A percentile compares a stretch with the other conserved stretches of the same genome.
Evolutionary conservation across 2,888 invertebrate genomes (phyloP).

Genomic region (Amiota communis): DNA sequence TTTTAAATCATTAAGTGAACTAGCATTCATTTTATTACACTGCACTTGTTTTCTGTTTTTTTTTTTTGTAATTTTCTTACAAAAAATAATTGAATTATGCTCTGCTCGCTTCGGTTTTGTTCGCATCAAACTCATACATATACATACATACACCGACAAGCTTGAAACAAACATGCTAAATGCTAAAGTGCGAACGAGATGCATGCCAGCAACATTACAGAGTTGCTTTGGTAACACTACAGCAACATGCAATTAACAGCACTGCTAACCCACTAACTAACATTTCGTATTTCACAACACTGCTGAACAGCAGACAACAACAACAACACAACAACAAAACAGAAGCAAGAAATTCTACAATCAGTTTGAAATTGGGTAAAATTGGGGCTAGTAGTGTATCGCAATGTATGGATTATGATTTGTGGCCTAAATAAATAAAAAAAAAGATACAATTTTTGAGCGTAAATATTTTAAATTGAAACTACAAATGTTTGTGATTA

Average conservation of each 20-base stretch:
- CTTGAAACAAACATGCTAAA: not conserved
- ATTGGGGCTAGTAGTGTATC: too few species aligned
- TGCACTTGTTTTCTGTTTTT: slow-evolving; percentile 5
- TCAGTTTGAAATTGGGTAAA: too few species aligned
- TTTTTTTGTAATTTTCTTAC: slow-evolving; percentile 38
- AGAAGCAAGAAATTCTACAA: too few species aligned
- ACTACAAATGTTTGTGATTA: too few species aligned
- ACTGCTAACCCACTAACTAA: not conserved
- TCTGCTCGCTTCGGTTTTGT: slow-evolving; percentile 12
- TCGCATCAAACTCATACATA: slow-evolving; percentile 25
- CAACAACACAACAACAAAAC: too few species aligned
- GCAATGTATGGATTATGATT: too few species aligned
- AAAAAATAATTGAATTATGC: not conserved
- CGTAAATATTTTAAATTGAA: too few species aligned
- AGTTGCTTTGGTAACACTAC: not conserved
- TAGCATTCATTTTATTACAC: slow-evolving; percentile 47
- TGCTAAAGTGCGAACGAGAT: slow-evolving; percentile 1
- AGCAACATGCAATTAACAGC: not conserved
- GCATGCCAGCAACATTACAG: not conserved
- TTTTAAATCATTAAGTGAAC: slow-evolving; percentile 66
- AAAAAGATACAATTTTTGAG: too few species aligned
- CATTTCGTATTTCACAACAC: not conserved
- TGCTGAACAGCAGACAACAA: not conserved
- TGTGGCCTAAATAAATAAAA: too few species aligned
- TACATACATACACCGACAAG: slow-evolving; percentile 27